Evolutionary conservation across 2,888 invertebrate species (phyloP), one percentile per base, ranked within the genome.

Genomic region (Ditula angustiorana): DNA sequence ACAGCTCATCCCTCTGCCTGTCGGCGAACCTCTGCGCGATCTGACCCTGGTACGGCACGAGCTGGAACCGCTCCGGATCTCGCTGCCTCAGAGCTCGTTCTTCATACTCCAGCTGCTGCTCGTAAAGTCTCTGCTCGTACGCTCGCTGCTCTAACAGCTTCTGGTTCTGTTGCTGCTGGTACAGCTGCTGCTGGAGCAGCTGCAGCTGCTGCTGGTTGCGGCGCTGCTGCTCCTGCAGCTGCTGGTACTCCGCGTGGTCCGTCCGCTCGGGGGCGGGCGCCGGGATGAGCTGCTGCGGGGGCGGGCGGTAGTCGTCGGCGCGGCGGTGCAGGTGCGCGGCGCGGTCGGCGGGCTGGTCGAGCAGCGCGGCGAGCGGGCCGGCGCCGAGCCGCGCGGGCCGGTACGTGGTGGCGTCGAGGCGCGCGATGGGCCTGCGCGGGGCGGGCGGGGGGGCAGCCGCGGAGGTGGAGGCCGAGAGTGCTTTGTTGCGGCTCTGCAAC

Each of bases 401-500:
- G 87, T 88, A 92, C 64, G 86, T 91, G 77, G 90, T 91, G 72
- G 85, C 86, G 71, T 83, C 83, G 37, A 82, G 69, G 37, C 71
- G 77, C 16, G 71, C 79, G 70, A 76, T 60, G 67, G 78, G 75
- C 76, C 78, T 46, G 77, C 77, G 68, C 75, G 79, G 60, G 73
- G 73, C 67, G 69, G 71, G 77, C 77, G 67, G 75, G 67, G 71
- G 73, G 77, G 67, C 69, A 72, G 58, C 67, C 67, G 65, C 67
- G 66, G 49, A 69, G 28, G 53, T 70, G 67, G 50, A 71, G 56
- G 61, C 65, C 63, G 58, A 66, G 59, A 91, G 87, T 81, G 84
- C 90, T 74, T 74, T 81, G 89, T 92, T 92, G 86, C 92, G 92
- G 81, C 83, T 92, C 93, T 93, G 93, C 90, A 93, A 93, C 90